These are phyloP conservation scores for Dilophus febrilis DNA, from an alignment of 2,888 invertebrate genomes.

Conservation along the genomic window DNA sequence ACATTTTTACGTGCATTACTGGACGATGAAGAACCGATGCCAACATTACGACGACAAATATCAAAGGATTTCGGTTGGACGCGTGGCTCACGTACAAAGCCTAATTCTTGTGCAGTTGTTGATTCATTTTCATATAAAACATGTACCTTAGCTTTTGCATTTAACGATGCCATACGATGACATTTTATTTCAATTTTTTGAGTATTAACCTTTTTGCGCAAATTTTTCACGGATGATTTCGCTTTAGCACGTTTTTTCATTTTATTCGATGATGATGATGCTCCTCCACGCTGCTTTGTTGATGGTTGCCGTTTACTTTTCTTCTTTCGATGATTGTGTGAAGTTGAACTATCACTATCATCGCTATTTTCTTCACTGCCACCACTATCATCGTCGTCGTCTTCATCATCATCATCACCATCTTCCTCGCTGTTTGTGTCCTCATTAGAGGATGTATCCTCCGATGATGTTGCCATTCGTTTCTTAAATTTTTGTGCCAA, in stretches of 20 bases:
- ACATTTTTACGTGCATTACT: too few species aligned
- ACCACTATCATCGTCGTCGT: not conserved
- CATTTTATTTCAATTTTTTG: conserved; percentile 60
- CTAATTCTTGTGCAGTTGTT: conserved; percentile 47
- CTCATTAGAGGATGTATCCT: not conserved
- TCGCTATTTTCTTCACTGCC: not conserved
- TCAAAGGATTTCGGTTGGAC: conserved; percentile 17
- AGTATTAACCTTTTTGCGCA: too few species aligned
- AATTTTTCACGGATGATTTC: conserved; percentile 4
- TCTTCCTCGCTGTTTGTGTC: not conserved
- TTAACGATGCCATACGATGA: conserved; percentile 74
- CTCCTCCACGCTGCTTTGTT: too few species aligned
- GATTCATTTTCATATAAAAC: conserved; percentile 82
- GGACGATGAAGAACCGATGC: too few species aligned
- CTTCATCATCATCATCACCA: not conserved
- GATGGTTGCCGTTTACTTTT: too few species aligned
- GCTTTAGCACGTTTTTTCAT: too few species aligned
- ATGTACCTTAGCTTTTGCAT: conserved; percentile 79
- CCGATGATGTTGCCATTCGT: too few species aligned
- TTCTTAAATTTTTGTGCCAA: not conserved
- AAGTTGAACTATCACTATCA: not conserved
- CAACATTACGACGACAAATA: too few species aligned
- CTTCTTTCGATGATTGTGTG: too few species aligned
- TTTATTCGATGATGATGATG: too few species aligned
- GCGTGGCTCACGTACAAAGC: conserved; percentile 35